Evolutionary conservation across 1,140 invertebrate species (phyloP), one percentile per base, ranked within the genome.

Genomic region (Pissodes strobi): DNA sequence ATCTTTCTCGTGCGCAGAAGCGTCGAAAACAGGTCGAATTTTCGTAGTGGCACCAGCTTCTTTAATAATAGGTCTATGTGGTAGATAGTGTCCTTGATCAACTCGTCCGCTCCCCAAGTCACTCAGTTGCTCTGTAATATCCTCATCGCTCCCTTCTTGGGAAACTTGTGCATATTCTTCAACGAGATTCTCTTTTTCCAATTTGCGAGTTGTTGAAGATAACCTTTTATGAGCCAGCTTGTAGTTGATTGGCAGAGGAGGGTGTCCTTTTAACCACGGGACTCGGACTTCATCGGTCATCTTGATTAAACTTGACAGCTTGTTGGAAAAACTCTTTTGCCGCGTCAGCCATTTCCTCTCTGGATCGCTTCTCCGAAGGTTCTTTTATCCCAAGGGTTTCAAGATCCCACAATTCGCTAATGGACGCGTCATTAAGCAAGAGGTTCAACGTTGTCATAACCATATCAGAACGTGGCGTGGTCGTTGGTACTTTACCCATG

Each of bases 401-500:
- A n/a, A 66, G 25, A 9, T 66, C 18, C 64, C 64, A 66, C 21
- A 60, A 45, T 21, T 66, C 17, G 18, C 21, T 25, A 25, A 58
- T 12, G 19, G 15, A 43, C n/a, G 37, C 39, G 6, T 53, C 51
- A 27, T 17, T 53, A 4, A 34, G 6, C 37, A 60, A 60, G 10
- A 57, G 38, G 13, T 12, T 4, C 10, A 57, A 25, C 10, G 6
- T 19, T 27, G 30, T 51, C 39, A 49, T 49, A 9, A 43, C 38
- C n/a, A 41, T 25, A 48, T 17, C 30, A 13, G 55, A 27, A n/a
- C n/a, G n/a, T 10, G 10, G 2, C 30, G 9, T 56, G 1, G 6
- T 21, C 38, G 23, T 27, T 37, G 56, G 68, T 22, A 56, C 18
- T 69, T 72, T 74, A 8, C 72, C 75, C 62, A 69, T 72, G 0